Evolutionary conservation across 2,888 invertebrate species (phyloP).

Genomic region (Adelognathus sp.): DNA sequence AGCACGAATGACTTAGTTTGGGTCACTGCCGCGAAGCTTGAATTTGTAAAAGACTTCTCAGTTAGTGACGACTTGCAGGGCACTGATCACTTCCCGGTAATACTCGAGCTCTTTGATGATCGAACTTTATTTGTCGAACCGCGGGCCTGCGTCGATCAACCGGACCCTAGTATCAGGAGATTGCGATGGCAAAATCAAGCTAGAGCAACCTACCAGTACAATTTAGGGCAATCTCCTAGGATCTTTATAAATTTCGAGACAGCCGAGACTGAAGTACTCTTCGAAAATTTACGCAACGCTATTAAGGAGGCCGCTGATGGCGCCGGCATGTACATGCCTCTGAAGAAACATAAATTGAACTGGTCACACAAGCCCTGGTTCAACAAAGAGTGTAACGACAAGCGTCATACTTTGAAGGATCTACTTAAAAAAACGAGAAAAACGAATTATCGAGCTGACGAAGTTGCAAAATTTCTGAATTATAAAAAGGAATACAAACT

Average conservation of each 20-base stretch:
- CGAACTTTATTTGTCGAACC: too few species aligned
- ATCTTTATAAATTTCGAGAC: conserved; percentile 1
- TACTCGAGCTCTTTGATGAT: neutral
- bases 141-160: neutral
- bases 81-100: conserved; percentile 25
- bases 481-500: neutral
- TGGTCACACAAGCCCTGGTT: conserved; percentile 14
- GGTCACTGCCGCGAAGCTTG: conserved; percentile 12
- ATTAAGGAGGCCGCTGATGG: neutral
- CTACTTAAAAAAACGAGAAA: neutral
- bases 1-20: conserved; percentile 11
- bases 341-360: neutral
- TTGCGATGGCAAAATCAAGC: neutral
- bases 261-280: neutral
- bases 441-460: neutral
- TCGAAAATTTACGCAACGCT: neutral
- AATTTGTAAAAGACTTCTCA: neutral
- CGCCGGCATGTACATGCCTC: neutral
- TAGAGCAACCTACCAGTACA: neutral
- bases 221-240: neutral
- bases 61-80: neutral
- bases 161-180: neutral
- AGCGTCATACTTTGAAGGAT: neutral
- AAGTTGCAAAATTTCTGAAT: neutral
- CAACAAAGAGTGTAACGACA: neutral